Evolutionary conservation across 23 tunicate species (phyloP), one percentile per base, ranked within the genome.

Genomic region (Halocynthia roretzi): DNA sequence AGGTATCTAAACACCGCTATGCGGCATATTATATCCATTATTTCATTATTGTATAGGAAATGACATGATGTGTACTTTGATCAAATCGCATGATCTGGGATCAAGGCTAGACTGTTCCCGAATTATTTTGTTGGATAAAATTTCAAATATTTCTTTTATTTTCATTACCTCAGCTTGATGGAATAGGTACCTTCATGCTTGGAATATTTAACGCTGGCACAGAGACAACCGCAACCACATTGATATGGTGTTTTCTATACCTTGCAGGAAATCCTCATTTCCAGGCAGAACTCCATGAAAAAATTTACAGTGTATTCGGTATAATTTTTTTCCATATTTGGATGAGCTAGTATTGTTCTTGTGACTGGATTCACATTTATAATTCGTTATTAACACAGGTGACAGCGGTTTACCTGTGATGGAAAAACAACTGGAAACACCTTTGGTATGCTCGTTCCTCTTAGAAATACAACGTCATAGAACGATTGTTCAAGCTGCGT

Each of bases 261-360:
- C 40, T 67, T 48, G 12, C 40, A n/a, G 12, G 40, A n/a, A 21
- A 50, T 48, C 71, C 71, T 12, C 18, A 67, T 15, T 67, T 15
- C 40, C 71, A 67, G 71, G 71, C 4, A 67, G 5, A 20, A n/a
- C n/a, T 67, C 40, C 71, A 67, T 2, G 18, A 67, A 1, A 50
- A 67, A 67, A 67, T 67, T 12, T 48, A 67, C 5, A n/a, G 19
- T 20, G 71, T 67, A 11, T 21, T 67, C 2, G 71, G 71, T 67
- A 20, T 31, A 0, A 31, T 31, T 31, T 31, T 31, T 31, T 31
- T 31, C n/a, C 44, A 31, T 31, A 31, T 31, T 31, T 31, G 44
- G 44, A 31, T 31, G 44, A 31, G 44, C 44, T 31, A 31, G 4
- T 31, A 31, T 31, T 31, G 2, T 31, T 31, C 44, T 31, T n/a